Conservation (phyloP, 1,140 invertebrate species). For the Orchestia grillus region DNA sequence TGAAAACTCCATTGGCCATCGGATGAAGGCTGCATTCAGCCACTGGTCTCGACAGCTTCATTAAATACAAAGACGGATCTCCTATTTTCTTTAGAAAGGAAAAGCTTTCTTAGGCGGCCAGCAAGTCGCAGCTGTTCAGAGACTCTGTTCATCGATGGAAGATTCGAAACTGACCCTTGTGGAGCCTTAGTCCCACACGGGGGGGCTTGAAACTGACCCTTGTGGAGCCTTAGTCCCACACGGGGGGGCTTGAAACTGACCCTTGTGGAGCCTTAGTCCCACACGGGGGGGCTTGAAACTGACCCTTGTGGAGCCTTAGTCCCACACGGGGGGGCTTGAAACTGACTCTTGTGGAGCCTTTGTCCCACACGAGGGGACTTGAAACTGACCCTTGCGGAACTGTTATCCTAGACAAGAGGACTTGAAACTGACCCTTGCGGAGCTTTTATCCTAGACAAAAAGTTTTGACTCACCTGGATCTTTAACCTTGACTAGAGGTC, state of each 20-base stretch:
- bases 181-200: neutral
- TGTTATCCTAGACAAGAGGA: neutral
- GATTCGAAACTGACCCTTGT: neutral
- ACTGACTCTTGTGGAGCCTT: neutral
- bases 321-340: neutral
- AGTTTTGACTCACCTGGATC: too few species aligned
- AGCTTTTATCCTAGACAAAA: neutral
- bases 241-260: neutral
- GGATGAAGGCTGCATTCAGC: neutral
- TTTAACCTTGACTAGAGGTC: too few species aligned
- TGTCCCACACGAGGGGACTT: neutral
- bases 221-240: neutral
- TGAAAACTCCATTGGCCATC: neutral
- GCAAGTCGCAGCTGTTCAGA: neutral
- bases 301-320: neutral
- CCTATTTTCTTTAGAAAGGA: neutral
- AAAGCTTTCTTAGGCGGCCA: neutral
- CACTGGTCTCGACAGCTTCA: neutral
- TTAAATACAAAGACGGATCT: neutral
- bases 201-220: neutral
- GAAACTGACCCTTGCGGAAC: neutral
- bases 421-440: neutral
- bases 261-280: neutral
- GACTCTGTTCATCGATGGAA: neutral
- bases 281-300: neutral